Evolutionary conservation across 2,888 invertebrate genomes (phyloP).

Genomic region (Emesis furor): DNA sequence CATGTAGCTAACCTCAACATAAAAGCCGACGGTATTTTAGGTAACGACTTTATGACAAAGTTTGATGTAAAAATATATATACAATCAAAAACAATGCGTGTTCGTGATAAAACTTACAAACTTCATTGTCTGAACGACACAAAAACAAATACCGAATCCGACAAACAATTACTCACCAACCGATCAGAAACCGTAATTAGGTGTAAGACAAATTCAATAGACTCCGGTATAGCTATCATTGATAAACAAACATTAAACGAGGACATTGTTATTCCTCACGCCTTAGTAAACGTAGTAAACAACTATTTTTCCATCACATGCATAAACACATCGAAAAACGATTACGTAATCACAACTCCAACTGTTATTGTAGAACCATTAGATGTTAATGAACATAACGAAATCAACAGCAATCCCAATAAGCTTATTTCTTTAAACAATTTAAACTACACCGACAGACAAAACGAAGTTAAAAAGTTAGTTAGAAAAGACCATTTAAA

Average conservation of each 20-base stretch:
- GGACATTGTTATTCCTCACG: constrained; percentile 68
- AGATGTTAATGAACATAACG: not conserved
- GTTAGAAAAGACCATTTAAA: constrained; percentile 64
- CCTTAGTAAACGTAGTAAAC: constrained; percentile 64
- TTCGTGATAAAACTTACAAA: constrained; percentile 68
- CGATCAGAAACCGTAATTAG: constrained; percentile 72
- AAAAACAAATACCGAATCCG: constrained; percentile 20
- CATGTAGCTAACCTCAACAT: constrained; percentile 74
- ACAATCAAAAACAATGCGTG: constrained; percentile 75
- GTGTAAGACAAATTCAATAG: constrained; percentile 60
- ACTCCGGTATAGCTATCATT: constrained; percentile 62
- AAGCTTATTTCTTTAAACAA: not conserved
- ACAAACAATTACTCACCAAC: constrained; percentile 57
- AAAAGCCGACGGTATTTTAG: constrained; percentile 73
- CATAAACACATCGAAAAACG: constrained; percentile 41
- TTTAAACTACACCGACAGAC: not conserved
- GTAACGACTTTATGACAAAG: constrained; percentile 77
- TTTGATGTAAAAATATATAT: constrained; percentile 73
- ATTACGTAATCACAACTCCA: not conserved
- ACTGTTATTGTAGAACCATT: not conserved
- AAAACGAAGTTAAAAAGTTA: constrained; percentile 52
- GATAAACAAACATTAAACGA: constrained; percentile 69
- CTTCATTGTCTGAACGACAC: constrained; percentile 60
- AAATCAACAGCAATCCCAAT: not conserved
- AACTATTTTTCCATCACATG: constrained; percentile 63